Percentiles rank a stretch among this genome's conserved stretches.
Evolutionary conservation across 2,888 invertebrate species (phyloP).

Genomic region (Drosophila rubida): DNA sequence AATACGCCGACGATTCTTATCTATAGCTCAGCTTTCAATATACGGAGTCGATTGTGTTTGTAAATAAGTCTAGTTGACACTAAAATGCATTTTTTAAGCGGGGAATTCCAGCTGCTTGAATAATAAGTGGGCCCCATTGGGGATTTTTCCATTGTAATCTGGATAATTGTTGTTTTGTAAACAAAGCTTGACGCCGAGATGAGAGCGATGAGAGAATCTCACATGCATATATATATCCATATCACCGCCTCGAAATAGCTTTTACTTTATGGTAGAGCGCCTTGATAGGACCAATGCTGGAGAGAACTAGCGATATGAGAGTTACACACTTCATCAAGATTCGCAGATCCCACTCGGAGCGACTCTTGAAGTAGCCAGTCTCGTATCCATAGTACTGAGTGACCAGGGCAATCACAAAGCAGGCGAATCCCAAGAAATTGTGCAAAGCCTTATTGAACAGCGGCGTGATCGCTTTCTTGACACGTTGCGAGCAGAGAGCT

Average conservation of each 20-base stretch:
- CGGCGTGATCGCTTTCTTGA: conserved; percentile 74
- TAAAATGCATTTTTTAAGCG: conserved; percentile 6
- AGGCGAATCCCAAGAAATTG: conserved; percentile 76
- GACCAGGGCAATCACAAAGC: conserved; percentile 80
- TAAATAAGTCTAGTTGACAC: neutral
- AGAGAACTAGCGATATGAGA: conserved; percentile 74
- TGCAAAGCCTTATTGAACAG: conserved; percentile 82
- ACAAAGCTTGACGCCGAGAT: neutral
- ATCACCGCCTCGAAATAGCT: conserved; percentile 56
- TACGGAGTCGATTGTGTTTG: neutral
- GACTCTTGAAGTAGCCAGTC: conserved; percentile 75
- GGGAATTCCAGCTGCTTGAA: conserved; percentile 16
- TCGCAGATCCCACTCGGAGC: conserved; percentile 66
- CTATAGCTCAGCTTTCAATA: conserved; percentile 6
- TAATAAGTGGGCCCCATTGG: conserved; percentile 6
- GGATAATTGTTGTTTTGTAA: neutral
- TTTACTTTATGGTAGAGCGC: conserved; percentile 65
- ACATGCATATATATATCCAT: neutral
- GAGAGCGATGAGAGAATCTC: conserved; percentile 34
- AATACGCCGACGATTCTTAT: conserved; percentile 19
- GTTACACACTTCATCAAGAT: conserved; percentile 79
- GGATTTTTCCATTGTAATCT: conserved; percentile 7
- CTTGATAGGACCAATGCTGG: conserved; percentile 77
- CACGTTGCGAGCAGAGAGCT: conserved; percentile 74
- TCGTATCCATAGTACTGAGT: conserved; percentile 83